Evolutionary conservation across 2,113 vertebrate genomes (phyloP).

Genomic region (Anoura caudifer): DNA sequence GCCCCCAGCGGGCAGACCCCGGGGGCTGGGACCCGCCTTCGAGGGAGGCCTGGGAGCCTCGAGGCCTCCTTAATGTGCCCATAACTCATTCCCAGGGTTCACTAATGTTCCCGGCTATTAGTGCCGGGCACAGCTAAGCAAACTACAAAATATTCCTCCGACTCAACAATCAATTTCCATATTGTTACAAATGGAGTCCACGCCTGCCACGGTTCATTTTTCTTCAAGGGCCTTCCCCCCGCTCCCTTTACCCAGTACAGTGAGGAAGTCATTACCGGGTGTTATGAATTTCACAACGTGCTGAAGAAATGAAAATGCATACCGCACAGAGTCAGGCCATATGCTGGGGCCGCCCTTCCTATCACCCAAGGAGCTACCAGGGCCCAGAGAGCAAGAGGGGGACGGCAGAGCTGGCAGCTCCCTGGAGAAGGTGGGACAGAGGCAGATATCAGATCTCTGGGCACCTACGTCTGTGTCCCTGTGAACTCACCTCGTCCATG

Average conservation of each 20-base stretch:
- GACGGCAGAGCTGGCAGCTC: background rate
- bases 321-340: background rate
- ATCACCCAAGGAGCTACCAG: background rate
- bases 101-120: conserved; percentile 69
- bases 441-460: background rate
- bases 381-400: background rate
- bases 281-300: conserved; percentile 57
- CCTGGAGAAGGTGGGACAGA: background rate
- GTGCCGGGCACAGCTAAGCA: conserved; percentile 70
- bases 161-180: conserved; percentile 78
- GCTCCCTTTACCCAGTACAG: conserved; percentile 39
- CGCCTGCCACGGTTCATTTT: conserved; percentile 65
- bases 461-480: background rate
- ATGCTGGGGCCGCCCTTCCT: background rate
- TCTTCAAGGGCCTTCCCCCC: conserved; percentile 29
- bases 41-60: conserved; percentile 17
- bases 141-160: conserved; percentile 76
- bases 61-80: conserved; percentile 57
- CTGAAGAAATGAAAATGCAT: conserved; percentile 48
- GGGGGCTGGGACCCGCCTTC: conserved; percentile 37
- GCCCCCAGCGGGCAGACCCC: background rate
- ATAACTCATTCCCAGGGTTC: conserved; percentile 70
- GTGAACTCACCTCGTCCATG: background rate
- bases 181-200: conserved; percentile 77
- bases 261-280: conserved; percentile 68